Base-by-base conservation (phyloP, 2,113 vertebrate genomes). In the Gambusia affinis region DNA sequence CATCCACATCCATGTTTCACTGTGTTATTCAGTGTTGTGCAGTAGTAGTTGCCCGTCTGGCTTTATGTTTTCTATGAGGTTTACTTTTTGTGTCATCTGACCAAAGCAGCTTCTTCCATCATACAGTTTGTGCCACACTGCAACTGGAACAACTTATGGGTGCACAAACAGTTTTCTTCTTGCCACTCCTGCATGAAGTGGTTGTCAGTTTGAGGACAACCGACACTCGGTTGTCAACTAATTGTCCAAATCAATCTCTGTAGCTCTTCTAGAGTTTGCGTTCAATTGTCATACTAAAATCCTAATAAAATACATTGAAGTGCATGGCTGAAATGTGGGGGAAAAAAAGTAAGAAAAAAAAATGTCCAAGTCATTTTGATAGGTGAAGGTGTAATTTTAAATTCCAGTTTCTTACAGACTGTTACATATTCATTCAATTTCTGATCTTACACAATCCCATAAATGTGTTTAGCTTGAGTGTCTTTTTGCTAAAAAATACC, bases 401-500 rank as follows among this genome's bases (percentile, higher is more conserved):
- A 57, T 24, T 57, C 22, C 17, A 57, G 2, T 54, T 54, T 54
- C 22, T 57, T n/a, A 57, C 51, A 57, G 44, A 47, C 44, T n/a
- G 24, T 10, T 17, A 10, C 24, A 47, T 57, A n/a, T 11, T 57
- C 24, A 19, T 57, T 57, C 2, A 57, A 11, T 57, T n/a, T 24
- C 17, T 10, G 22, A 57, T 22, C 51, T 57, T n/a, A n/a, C 51
- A 57, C 19, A 57, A 57, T 57, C 51, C 51, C 28, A 30, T 75
- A 72, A 64, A 70, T 60, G 61, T 68, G 62, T 7, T 62, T 51
- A 44, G 8, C n/a, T 8, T 51, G 28, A 61, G 37, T 33, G 42
- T 54, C 22, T 33, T 51, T 44, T 42, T 63, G 4, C 37, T 39
- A 37, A 37, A 39, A 75, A 85, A 84, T 93, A 93, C 92, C 92